Evolutionary conservation across 2,113 vertebrate species (phyloP), one percentile per base, ranked within the genome.

Genomic region (Chrysochloris asiatica): DNA sequence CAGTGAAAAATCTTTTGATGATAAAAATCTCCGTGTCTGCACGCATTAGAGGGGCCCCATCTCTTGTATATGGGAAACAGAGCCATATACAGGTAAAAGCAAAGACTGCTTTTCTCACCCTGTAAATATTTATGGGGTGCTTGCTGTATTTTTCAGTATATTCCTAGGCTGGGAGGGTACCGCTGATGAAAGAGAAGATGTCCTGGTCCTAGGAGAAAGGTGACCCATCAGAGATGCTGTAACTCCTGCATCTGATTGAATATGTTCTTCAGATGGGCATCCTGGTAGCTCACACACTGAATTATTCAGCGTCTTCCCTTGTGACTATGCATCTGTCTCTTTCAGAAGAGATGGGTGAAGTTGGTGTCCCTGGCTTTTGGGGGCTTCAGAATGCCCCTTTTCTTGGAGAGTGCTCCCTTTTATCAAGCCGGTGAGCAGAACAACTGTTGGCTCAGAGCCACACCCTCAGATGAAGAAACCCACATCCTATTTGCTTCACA

Each of bases 401-500:
- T 73, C 67, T 45, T 82, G 43, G 61, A 92, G 61, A 69, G 61
- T 36, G 33, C 21, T 56, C 88, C 56, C 43, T 45, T 78, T 83
- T 82, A 78, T 73, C 36, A 75, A 21, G 45, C n/a, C 61, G 22
- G 76, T 7, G 48, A 84, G 59, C 56, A 30, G 89, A 48, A 65
- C 65, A 65, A 76, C 72, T 78, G 30, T 30, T 69, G 71, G 24
- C 48, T 72, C 2, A 0, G 69, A 54, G 86, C 85, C 78, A 38
- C 88, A n/a, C 81, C 75, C 77, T 89, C 41, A 12, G 17, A 50
- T 50, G 47, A 16, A 71, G 87, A 85, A 93, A 93, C 69, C 63
- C 90, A 90, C 93, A 81, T 95, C 82, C 84, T 89, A n/a, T 81
- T 61, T 80, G 65, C 63, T 19, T 61, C 24, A 72, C 30, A 47